Base-by-base conservation (phyloP, 1,140 invertebrate genomes). In the Marisa cornuarietis region DNA sequence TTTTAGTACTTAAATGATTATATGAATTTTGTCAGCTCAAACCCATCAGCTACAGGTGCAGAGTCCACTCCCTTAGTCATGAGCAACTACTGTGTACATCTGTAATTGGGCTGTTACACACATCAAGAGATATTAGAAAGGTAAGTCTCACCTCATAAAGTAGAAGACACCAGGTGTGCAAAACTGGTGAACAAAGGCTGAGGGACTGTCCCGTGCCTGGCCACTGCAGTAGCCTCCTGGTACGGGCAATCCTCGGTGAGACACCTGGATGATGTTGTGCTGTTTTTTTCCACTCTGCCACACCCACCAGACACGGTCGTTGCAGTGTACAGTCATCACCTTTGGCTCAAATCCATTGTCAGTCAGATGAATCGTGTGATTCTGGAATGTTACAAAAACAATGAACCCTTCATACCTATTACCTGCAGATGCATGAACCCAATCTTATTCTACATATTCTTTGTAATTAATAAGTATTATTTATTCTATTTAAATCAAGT, bases 291-390 rank as follows among this genome's bases (percentile, higher is more conserved):
- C 85, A 75, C 83, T 85, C 82, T 91, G 90, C 91, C 91, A 91
- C 63, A 91, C 87, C 89, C 90, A 91, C 91, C 90, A 91, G 31
- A 91, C 89, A 51, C 89, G 71, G 86, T 91, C 90, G 81, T 87
- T 87, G 52, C 87, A 89, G 31, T 88, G 82, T 16, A 91, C 86
- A 20, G 88, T 90, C 68, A 91, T 80, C 20, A 89, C 87, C 79
- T 88, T 88, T 3, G 89, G 90, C 69, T 91, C 88, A 85, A 90
- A 89, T 24, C 90, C 90, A 79, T 83, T 88, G 83, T 91, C 91
- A 71, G 88, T 90, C 73, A 91, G 78, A 74, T 88, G 86, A 7
- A 91, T 85, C 54, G 90, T 91, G 80, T 91, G 88, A 81, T 91
- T 91, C 90, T 91, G 82, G 14, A 16, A 61, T 54, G 16, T 24